Conservation (phyloP, 2,797 vertebrate genomes). For the Mycteria americana region DNA sequence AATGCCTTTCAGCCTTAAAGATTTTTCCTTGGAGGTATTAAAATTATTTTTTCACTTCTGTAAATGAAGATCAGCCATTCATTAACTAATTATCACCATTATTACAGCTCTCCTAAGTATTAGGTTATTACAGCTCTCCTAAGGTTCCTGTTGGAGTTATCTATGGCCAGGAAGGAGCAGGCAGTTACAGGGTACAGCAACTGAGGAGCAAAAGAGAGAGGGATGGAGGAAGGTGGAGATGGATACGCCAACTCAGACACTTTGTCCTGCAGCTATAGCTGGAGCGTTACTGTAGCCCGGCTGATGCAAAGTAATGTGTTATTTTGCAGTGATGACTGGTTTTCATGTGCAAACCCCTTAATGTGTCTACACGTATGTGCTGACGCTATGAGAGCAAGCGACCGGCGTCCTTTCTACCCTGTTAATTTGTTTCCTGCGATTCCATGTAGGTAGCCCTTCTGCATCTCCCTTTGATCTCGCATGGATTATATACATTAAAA, state of each 20-base stretch:
- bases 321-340: not conserved
- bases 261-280: not conserved
- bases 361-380: not conserved
- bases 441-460: not conserved
- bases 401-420: not conserved
- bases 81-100: not conserved
- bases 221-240: not conserved
- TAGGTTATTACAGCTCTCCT: not conserved
- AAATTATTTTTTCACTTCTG: not conserved
- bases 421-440: not conserved
- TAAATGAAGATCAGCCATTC: not conserved
- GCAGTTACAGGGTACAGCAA: not conserved
- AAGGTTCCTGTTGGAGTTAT: not conserved
- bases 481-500: not conserved
- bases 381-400: not conserved
- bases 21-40: not conserved
- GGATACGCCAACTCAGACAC: not conserved
- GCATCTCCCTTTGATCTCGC: not conserved
- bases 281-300: not conserved
- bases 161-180: not conserved
- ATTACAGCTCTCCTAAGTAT: not conserved
- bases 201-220: not conserved
- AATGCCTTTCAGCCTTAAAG: not conserved
- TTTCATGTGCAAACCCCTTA: not conserved
- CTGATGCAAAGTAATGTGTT: not conserved